A percentile compares a stretch with the other conserved stretches of the same genome.
phyloP scores from a whole-genome alignment of 2,888 invertebrate genomes.

The Eulithis testata region DNA sequence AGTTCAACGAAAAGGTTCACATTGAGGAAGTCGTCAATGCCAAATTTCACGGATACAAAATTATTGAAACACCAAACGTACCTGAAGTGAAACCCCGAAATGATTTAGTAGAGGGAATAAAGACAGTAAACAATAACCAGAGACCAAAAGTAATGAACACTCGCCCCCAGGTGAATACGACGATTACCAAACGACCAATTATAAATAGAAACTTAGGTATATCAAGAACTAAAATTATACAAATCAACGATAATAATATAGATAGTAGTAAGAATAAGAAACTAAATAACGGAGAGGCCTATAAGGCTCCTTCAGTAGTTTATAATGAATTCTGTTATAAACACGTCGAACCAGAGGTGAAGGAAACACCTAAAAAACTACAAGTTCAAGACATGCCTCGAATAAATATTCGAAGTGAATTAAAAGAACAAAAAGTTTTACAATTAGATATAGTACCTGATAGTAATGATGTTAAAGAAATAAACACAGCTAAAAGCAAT shows the following conservation, averaged over 20 bases:
- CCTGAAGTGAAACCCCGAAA: constrained; percentile 43
- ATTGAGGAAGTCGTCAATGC: constrained; percentile 79
- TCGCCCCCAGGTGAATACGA: constrained; percentile 51
- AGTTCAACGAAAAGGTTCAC: constrained; percentile 78
- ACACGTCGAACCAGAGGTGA: constrained; percentile 58
- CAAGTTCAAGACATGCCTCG: constrained; percentile 79
- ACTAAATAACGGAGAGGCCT: constrained; percentile 53
- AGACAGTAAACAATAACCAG: constrained; percentile 32
- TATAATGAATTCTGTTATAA: constrained; percentile 70
- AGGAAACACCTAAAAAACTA: constrained; percentile 50
- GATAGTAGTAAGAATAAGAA: constrained; percentile 49
- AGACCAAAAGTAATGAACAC: constrained; percentile 51
- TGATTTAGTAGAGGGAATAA: constrained; percentile 32
- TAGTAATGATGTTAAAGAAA: constrained; percentile 41
- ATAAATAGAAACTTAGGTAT: constrained; percentile 59
- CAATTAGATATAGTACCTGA: constrained; percentile 78
- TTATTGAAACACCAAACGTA: constrained; percentile 53
- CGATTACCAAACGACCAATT: constrained; percentile 49
- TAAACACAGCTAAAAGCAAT: constrained; percentile 53
- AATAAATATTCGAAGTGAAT: constrained; percentile 78
- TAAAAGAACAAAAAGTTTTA: constrained; percentile 79
- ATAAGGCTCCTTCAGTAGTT: constrained; percentile 55
- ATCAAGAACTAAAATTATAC: constrained; percentile 62
- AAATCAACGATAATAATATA: constrained; percentile 60
- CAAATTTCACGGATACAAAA: constrained; percentile 77